These are phyloP conservation scores for Julus scanicus DNA, from an alignment of 2,888 invertebrate species.

Conservation along the genomic window DNA sequence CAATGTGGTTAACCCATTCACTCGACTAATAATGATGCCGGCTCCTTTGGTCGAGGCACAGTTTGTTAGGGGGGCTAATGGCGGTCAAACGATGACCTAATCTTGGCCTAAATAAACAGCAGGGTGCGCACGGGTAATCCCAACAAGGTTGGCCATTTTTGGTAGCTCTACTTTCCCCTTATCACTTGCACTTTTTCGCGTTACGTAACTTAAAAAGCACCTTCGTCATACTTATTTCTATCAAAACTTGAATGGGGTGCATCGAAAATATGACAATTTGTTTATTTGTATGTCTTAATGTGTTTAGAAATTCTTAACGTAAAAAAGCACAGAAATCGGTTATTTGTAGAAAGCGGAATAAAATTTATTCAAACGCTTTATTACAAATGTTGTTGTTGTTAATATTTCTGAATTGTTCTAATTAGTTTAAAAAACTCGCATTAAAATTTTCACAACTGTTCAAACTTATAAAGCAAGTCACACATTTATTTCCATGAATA, in stretches of 20 bases:
- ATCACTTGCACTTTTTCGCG: background rate
- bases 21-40: background rate
- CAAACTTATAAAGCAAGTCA: background rate
- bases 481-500: background rate
- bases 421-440: too few species aligned
- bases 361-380: too few species aligned
- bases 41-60: conserved; percentile 47
- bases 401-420: too few species aligned
- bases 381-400: too few species aligned
- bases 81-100: conserved; percentile 54
- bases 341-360: too few species aligned
- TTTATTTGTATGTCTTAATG: background rate
- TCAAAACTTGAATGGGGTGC: background rate
- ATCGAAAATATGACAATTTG: background rate
- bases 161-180: conserved; percentile 50
- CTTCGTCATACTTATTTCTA: background rate
- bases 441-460: too few species aligned
- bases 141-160: conserved; percentile 54
- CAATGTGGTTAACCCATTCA: conserved; percentile 45
- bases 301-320: background rate
- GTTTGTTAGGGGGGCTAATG: conserved; percentile 36
- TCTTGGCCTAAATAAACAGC: conserved; percentile 54
- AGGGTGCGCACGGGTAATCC: conserved; percentile 18
- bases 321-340: background rate
- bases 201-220: conserved; percentile 29